Conservation (phyloP, 2,113 vertebrate species). For the Coturnix japonica region DNA sequence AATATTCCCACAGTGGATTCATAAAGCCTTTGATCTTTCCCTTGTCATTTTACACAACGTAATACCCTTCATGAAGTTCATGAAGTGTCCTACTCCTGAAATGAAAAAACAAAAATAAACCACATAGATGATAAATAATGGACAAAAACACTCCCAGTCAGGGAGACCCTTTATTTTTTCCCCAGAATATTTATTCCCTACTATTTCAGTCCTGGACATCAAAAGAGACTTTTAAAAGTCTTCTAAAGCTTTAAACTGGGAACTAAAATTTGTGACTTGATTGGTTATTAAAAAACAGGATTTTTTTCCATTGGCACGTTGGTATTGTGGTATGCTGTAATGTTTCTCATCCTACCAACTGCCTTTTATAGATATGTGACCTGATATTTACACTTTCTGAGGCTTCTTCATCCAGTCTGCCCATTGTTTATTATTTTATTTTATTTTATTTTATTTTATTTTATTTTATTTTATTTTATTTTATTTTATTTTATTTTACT, state of each 20-base stretch:
- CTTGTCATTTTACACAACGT: not conserved
- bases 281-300: not conserved
- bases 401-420: too few species aligned
- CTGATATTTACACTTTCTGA: not conserved
- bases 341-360: not conserved
- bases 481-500: too few species aligned
- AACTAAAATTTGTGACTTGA: rapidly evolving
- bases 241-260: not conserved
- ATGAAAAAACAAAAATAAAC: not conserved
- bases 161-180: not conserved
- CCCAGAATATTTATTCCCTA: not conserved
- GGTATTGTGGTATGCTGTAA: not conserved
- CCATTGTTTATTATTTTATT: too few species aligned
- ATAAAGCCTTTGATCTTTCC: not conserved
- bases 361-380: not conserved
- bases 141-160: rapidly evolving
- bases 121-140: not conserved
- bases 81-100: not conserved
- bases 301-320: not conserved
- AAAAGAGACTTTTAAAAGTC: not conserved
- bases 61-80: not conserved
- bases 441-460: too few species aligned
- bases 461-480: too few species aligned
- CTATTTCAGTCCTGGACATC: not conserved
- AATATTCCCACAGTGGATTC: not conserved